phyloP scores from a whole-genome alignment of 2,113 vertebrate species.

The Syngnathus scovelli region DNA sequence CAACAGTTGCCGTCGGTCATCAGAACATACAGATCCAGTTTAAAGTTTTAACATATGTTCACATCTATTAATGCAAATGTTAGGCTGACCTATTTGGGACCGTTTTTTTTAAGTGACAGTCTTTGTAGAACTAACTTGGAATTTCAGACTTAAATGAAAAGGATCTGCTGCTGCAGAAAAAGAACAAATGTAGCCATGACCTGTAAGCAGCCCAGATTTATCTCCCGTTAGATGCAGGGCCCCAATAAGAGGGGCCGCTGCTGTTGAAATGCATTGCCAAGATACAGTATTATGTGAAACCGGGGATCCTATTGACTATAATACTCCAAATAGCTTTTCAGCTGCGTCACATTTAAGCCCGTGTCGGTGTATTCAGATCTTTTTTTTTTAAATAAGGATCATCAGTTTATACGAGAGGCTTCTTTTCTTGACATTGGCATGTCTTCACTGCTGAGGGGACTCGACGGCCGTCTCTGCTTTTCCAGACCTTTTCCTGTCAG shows the following conservation, averaged over 20 bases:
- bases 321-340: constrained; percentile 8
- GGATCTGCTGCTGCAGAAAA: not conserved
- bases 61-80: not conserved
- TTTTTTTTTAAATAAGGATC: constrained; percentile 28
- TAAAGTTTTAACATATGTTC: constrained; percentile 7
- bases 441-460: constrained; percentile 86
- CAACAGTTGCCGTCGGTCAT: no score
- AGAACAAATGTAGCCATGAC: not conserved
- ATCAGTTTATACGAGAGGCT: constrained; percentile 11
- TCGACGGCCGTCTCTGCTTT: constrained; percentile 88
- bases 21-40: not conserved
- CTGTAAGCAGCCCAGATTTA: not conserved
- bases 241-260: not conserved
- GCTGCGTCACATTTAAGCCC: constrained; percentile 34
- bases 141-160: not conserved
- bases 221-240: no score
- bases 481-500: constrained; percentile 87
- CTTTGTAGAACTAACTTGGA: not conserved
- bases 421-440: not conserved
- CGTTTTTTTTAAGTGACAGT: not conserved
- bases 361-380: constrained; percentile 34
- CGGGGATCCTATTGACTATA: constrained; percentile 7
- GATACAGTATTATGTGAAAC: constrained; percentile 12
- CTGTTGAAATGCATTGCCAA: constrained; percentile 13
- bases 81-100: not conserved